These are phyloP conservation scores for Andrena marginata DNA, from an alignment of 2,888 invertebrate genomes.

Conservation along the genomic window DNA sequence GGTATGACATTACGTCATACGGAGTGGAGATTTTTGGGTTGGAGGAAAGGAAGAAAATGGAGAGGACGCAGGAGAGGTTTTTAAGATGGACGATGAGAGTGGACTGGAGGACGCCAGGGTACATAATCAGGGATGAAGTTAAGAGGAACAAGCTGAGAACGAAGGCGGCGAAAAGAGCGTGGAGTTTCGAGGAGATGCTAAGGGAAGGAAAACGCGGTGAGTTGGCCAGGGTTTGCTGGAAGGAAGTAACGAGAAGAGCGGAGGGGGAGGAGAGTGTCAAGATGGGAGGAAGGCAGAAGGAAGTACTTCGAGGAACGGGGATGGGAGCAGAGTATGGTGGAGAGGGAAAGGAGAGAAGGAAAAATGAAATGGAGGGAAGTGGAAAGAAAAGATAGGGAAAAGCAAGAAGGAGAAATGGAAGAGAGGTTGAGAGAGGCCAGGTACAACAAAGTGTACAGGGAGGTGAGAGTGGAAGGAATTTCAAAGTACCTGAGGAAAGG, in stretches of 20 bases:
- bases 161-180: not conserved
- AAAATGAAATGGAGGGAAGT: no score
- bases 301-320: not conserved
- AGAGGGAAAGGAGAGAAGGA: no score
- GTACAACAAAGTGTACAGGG: no score
- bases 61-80: not conserved
- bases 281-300: not conserved
- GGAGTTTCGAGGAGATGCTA: not conserved
- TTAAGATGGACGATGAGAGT: not conserved
- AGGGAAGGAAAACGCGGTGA: not conserved
- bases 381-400: no score
- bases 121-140: not conserved
- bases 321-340: no score
- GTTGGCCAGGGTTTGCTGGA: not conserved
- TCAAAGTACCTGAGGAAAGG: no score
- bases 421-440: no score
- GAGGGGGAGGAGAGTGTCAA: not conserved
- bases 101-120: not conserved
- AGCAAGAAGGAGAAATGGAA: no score
- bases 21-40: no score
- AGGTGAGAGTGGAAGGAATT: no score
- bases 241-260: not conserved
- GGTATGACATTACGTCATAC: no score
- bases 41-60: not conserved
- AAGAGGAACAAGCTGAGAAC: not conserved